These are phyloP conservation scores for Gallinago jamesoni DNA, from an alignment of 2,113 vertebrate species.

Conservation along the genomic window DNA sequence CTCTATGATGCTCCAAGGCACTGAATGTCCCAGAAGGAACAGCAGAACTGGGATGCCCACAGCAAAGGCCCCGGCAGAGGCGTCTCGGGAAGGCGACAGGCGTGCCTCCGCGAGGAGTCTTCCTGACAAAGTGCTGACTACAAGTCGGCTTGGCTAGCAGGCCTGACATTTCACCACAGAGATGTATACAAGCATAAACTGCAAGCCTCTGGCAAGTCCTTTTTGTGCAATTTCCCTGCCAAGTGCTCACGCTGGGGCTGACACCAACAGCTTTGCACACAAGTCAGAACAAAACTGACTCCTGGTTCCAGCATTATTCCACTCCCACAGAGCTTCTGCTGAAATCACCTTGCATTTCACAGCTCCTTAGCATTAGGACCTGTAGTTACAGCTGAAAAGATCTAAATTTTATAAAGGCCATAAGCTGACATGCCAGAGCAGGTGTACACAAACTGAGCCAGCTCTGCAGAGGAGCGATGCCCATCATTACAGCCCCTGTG, in stretches of 20 bases:
- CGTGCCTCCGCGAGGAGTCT: background rate
- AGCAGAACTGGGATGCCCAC: background rate
- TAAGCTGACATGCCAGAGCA: background rate
- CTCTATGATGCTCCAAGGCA: background rate
- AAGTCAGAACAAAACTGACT: constrained; percentile 2
- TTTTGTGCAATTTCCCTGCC: background rate
- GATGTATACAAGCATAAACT: background rate
- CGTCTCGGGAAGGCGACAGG: background rate
- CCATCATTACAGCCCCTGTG: fast-evolving
- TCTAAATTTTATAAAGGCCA: background rate
- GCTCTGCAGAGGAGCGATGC: background rate
- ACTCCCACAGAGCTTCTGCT: background rate
- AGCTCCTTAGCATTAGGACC: background rate
- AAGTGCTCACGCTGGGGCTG: background rate
- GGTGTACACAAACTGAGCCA: background rate
- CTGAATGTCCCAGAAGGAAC: background rate
- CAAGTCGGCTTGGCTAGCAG: background rate
- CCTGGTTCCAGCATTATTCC: background rate
- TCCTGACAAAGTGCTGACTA: background rate
- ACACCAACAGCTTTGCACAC: background rate
- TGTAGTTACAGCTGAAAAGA: background rate
- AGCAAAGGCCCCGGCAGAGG: background rate
- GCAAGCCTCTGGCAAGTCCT: background rate
- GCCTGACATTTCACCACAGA: background rate
- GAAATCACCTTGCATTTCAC: background rate